Percentiles rank a stretch among this genome's conserved stretches.
These are phyloP conservation scores for Corvus moneduloides DNA, from an alignment of 2,113 vertebrate genomes.

Conservation along the genomic window DNA sequence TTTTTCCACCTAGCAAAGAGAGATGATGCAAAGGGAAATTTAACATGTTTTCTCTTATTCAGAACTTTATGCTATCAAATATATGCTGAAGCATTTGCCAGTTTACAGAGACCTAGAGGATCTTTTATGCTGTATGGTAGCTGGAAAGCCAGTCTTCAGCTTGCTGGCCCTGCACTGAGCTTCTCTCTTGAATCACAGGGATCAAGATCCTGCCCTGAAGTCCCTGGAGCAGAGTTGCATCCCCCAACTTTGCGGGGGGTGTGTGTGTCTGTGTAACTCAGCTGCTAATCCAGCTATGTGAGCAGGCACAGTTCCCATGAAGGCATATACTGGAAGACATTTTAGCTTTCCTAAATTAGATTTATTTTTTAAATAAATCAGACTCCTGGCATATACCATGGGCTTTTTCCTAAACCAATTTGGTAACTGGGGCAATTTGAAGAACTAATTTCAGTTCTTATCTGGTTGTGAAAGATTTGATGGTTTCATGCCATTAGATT, in stretches of 20 bases:
- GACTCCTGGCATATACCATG: neutral
- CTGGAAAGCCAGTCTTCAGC: neutral
- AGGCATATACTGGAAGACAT: neutral
- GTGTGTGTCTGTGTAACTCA: neutral
- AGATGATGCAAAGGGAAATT: neutral
- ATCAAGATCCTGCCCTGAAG: neutral
- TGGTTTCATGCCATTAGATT: neutral
- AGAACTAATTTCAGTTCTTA: constrained; percentile 1
- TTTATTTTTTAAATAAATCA: neutral
- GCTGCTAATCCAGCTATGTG: neutral
- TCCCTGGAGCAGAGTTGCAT: neutral
- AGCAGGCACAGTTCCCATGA: neutral
- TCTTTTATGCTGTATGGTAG: neutral
- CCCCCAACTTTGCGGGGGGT: rapidly evolving
- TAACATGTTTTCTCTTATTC: neutral
- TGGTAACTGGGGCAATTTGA: neutral
- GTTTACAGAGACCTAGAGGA: neutral
- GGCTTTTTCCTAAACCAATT: neutral
- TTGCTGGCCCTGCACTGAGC: neutral
- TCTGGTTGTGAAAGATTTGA: neutral
- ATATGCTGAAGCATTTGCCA: neutral
- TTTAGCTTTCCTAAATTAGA: neutral
- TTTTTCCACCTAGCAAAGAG: neutral
- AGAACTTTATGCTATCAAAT: neutral
- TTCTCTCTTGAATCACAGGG: neutral